Percentiles rank a stretch among this genome's conserved stretches.
Evolutionary conservation across 2,888 invertebrate genomes (phyloP).

Genomic region (Stenchaetothrips biformis): DNA sequence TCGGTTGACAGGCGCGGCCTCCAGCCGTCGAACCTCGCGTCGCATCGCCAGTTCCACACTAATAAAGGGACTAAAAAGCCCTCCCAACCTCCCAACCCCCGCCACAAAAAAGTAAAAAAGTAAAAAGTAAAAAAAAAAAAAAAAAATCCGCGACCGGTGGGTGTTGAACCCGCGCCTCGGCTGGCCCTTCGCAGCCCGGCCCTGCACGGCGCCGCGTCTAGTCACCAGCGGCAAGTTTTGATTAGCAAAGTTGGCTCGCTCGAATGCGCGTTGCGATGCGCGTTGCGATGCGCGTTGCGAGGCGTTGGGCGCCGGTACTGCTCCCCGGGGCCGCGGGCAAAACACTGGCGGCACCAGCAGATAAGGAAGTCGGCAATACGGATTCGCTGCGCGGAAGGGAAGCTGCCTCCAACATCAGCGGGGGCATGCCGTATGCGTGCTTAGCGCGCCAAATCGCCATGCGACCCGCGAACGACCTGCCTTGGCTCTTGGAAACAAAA

Average conservation of each 20-base stretch:
- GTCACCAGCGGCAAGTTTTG: slow-evolving; percentile 1
- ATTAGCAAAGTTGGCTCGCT: slow-evolving; percentile 1
- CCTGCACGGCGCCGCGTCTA: neutral
- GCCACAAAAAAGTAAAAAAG: too few relatives aligned
- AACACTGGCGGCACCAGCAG: neutral
- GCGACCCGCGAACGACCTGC: too few relatives aligned
- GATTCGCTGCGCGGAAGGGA: neutral
- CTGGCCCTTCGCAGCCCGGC: neutral
- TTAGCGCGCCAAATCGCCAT: neutral
- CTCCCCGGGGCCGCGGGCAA: neutral
- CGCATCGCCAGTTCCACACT: too few relatives aligned
- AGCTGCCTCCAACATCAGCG: too few relatives aligned
- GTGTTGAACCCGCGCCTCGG: too few relatives aligned
- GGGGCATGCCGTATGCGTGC: too few relatives aligned
- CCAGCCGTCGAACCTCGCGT: too few relatives aligned
- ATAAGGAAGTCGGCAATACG: slow-evolving; percentile 11
- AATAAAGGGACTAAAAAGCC: too few relatives aligned
- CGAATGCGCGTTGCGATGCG: neutral
- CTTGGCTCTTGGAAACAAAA: too few relatives aligned
- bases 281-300: neutral
- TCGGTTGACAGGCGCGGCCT: too few relatives aligned
- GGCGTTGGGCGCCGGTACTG: neutral
- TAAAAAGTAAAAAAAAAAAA: neutral
- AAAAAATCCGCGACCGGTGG: neutral
- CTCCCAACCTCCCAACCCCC: too few relatives aligned